These are phyloP conservation scores for Arion vulgaris DNA, from an alignment of 1,140 invertebrate species.

Conservation along the genomic window DNA sequence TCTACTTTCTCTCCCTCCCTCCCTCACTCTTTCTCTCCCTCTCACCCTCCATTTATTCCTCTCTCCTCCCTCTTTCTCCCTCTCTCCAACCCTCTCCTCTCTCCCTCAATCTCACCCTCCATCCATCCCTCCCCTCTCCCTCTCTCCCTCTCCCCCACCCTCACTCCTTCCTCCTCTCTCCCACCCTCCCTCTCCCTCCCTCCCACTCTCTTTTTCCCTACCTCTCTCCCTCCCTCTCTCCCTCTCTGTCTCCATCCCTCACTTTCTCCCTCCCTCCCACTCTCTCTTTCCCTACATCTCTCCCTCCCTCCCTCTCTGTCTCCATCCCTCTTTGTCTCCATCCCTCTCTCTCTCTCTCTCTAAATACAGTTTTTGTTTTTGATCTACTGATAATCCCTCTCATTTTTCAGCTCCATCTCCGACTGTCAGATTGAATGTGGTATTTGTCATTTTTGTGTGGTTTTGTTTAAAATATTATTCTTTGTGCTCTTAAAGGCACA, in stretches of 20 bases:
- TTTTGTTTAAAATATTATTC: too few relatives aligned
- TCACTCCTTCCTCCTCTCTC: neutral
- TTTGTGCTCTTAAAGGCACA: too few relatives aligned
- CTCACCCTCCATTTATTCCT: neutral
- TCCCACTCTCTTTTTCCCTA: neutral
- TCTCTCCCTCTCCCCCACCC: neutral
- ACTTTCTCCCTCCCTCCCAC: neutral
- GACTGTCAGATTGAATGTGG: neutral
- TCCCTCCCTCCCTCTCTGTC: too few relatives aligned
- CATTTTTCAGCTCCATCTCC: neutral
- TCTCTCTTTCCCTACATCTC: too few relatives aligned
- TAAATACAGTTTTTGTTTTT: too few relatives aligned
- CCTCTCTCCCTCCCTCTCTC: conserved; percentile 9
- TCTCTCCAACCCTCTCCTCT: neutral
- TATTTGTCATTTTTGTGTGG: too few relatives aligned
- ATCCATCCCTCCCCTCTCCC: neutral
- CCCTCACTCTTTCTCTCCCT: neutral
- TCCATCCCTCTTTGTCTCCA: too few relatives aligned
- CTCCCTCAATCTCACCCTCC: neutral
- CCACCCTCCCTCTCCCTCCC: neutral
- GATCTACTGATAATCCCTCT: neutral
- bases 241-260: too few relatives aligned
- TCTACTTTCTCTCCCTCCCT: too few relatives aligned
- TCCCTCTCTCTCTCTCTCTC: too few relatives aligned
- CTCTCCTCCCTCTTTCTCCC: conserved; percentile 10